Base-by-base conservation (phyloP, 2,888 invertebrate species). In the Eristalinus sepulchralis region DNA sequence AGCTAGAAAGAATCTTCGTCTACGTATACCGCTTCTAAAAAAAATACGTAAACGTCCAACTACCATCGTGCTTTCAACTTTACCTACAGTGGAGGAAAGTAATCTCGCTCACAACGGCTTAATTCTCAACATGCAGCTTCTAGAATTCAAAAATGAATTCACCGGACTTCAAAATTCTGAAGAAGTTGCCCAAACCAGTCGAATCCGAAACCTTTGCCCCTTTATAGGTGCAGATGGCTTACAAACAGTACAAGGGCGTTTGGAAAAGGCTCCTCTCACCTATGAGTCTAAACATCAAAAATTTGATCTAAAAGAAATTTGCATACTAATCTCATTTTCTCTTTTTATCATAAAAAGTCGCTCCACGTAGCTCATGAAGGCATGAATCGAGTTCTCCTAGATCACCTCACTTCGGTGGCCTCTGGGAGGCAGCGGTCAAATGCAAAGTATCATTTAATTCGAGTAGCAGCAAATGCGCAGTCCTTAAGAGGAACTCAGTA, bases 251-350 rank as follows among this genome's bases (percentile, higher is more conserved):
- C 39, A 34, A 62, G 33, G 62, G 11, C 62, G 62, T 13, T 34
- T 64, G 10, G 64, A 64, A 64, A 64, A 64, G 20, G 39, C 64
- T 36, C 33, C n/a, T 9, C 11, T 63, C 22, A 22, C n/a, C 33
- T 63, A 63, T 63, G 36, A 36, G 34, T 63, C 63, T 63, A 63
- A 63, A 36, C 63, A 63, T 63, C 63, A 64, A 39, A 64, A 39
- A 64, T 64, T 24, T 24, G 33, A 39, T 20, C 22, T 64, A 34
- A 34, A 62, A 62, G 62, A 62, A 62, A 62, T 62, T 9, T 62
- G 10, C 20, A 31, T 34, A 62, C 62, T 13, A 20, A 31, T 31
- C 31, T 60, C 27, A 3, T 5, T 27, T 27, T 27, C 27, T 27
- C 27, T 5, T 27, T 27, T 27, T 3, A 27, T 27, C 27, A 27